Evolutionary conservation across 1,140 invertebrate genomes (phyloP).

Genomic region (Aporrectodea caliginosa): DNA sequence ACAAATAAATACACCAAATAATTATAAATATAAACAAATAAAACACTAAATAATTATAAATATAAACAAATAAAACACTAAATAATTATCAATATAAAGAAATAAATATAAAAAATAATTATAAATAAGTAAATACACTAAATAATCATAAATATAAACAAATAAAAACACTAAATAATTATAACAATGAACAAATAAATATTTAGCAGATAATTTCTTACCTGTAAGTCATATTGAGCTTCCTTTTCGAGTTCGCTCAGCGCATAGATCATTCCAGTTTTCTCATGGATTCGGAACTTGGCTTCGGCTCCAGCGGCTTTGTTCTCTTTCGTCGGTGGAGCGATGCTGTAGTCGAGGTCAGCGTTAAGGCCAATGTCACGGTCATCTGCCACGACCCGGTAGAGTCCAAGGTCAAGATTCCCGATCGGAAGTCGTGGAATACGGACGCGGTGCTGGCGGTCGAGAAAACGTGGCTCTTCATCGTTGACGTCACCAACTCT

Average conservation of each 20-base stretch:
- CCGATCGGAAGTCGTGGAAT: slow-evolving; percentile 61
- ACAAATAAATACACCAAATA: too few species aligned
- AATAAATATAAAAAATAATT: too few species aligned
- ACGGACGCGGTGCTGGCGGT: slow-evolving; percentile 73
- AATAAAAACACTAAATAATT: not conserved
- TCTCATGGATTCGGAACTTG: slow-evolving; percentile 70
- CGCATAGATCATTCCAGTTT: slow-evolving; percentile 74
- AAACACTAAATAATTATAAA: too few species aligned
- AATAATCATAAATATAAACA: too few species aligned
- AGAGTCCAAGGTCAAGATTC: slow-evolving; percentile 40
- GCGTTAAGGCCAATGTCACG: slow-evolving; percentile 57
- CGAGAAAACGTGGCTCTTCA: slow-evolving; percentile 60
- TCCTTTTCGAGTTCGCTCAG: slow-evolving; percentile 66
- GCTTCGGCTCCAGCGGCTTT: slow-evolving; percentile 61
- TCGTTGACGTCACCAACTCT: slow-evolving; percentile 80
- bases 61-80: too few species aligned
- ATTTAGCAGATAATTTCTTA: slow-evolving; percentile 52
- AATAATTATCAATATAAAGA: too few species aligned
- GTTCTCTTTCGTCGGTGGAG: slow-evolving; percentile 60
- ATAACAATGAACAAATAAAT: slow-evolving; percentile 13
- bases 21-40: too few species aligned
- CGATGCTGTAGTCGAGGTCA: slow-evolving; percentile 74
- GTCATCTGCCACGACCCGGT: slow-evolving; percentile 48
- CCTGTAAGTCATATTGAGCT: slow-evolving; percentile 74
- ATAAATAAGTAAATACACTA: too few species aligned